Conservation (phyloP, 1,140 invertebrate species). For the Ooceraea biroi region DNA sequence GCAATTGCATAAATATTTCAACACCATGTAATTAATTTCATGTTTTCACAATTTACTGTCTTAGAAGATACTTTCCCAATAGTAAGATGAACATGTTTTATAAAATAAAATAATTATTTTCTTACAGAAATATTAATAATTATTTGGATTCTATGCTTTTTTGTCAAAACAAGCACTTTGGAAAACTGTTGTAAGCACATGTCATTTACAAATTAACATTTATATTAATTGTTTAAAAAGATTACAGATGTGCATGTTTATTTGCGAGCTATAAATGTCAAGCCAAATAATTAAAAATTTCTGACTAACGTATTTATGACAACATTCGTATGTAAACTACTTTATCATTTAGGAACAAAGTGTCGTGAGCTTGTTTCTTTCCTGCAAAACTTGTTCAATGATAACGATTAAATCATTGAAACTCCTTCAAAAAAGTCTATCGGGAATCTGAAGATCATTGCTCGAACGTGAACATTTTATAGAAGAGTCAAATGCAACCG, state of each 20-base stretch:
- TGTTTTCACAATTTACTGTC: not conserved
- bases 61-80: too few relatives aligned
- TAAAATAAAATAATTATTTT: not conserved
- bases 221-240: not conserved
- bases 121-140: too few relatives aligned
- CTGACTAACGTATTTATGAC: not conserved
- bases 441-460: not conserved
- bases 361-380: not conserved
- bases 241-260: not conserved
- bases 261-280: not conserved
- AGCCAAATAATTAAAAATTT: not conserved
- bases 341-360: conserved; percentile 15
- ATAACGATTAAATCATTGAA: conserved; percentile 17
- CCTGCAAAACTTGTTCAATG: conserved; percentile 19
- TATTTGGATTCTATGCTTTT: too few relatives aligned
- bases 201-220: not conserved
- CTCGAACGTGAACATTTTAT: conserved; percentile 6
- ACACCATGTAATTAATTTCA: not conserved
- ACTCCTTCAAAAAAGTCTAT: not conserved
- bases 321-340: not conserved
- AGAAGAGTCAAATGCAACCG: not conserved
- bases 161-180: not conserved
- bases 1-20: not conserved
- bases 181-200: not conserved
- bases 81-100: not conserved